Percentiles rank a stretch among this genome's conserved stretches.
Evolutionary conservation across 2,113 vertebrate genomes (phyloP).

Genomic region (Bostrychus sinensis): DNA sequence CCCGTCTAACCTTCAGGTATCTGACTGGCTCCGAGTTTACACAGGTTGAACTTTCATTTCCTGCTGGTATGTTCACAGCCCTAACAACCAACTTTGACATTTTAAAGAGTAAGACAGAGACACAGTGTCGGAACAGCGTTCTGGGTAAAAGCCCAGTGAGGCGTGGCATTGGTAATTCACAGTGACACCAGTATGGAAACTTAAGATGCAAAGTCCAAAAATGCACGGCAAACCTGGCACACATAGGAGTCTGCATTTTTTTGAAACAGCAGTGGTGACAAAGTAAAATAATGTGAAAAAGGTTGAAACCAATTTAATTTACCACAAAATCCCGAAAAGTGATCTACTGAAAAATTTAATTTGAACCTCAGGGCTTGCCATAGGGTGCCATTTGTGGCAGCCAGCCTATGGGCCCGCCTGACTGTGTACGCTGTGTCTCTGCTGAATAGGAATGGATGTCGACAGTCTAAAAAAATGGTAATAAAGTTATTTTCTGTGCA

Average conservation of each 20-base stretch:
- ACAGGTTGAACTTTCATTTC: slow-evolving; percentile 76
- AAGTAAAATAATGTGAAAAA: slow-evolving; percentile 51
- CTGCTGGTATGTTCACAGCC: slow-evolving; percentile 57
- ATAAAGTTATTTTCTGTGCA: slow-evolving; percentile 69
- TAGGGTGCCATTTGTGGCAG: slow-evolving; percentile 54
- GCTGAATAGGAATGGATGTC: slow-evolving; percentile 38
- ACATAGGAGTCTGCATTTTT: not conserved
- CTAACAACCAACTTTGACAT: slow-evolving; percentile 61
- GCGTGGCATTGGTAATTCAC: slow-evolving; percentile 67
- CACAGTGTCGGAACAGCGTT: slow-evolving; percentile 56
- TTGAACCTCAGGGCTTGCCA: slow-evolving; percentile 68
- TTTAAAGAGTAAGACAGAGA: slow-evolving; percentile 66
- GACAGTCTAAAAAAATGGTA: slow-evolving; percentile 44
- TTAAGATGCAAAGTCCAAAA: slow-evolving; percentile 52
- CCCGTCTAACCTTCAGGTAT: slow-evolving; percentile 69
- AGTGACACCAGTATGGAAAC: slow-evolving; percentile 72
- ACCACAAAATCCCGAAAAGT: slow-evolving; percentile 49
- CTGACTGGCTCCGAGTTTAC: slow-evolving; percentile 65
- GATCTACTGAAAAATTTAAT: slow-evolving; percentile 55
- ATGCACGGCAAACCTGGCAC: slow-evolving; percentile 63
- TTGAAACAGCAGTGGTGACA: slow-evolving; percentile 10
- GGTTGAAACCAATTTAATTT: slow-evolving; percentile 61
- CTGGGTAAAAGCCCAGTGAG: slow-evolving; percentile 57
- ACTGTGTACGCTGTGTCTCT: slow-evolving; percentile 29
- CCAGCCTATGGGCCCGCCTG: slow-evolving; percentile 37